Conservation (phyloP, 2,113 vertebrate genomes). For the Sebastes fasciatus region DNA sequence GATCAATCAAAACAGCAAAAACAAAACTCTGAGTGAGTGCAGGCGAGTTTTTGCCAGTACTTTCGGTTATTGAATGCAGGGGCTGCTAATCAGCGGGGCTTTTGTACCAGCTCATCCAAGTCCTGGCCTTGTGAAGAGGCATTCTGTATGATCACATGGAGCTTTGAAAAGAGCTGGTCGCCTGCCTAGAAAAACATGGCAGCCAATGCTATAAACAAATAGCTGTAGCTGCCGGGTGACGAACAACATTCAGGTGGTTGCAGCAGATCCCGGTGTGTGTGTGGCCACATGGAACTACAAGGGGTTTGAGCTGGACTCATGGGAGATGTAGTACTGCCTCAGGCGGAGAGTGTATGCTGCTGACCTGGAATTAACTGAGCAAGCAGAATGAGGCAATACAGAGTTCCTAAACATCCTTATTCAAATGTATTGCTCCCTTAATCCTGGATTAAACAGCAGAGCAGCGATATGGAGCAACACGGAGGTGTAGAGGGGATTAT, state of each 20-base stretch:
- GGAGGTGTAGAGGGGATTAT: slow-evolving; percentile 44
- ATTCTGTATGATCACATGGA: slow-evolving; percentile 38
- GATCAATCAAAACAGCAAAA: slow-evolving; percentile 25
- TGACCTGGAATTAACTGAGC: slow-evolving; percentile 52
- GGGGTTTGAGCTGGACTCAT: slow-evolving; percentile 27
- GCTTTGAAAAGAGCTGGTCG: slow-evolving; percentile 39
- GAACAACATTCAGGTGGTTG: slow-evolving; percentile 38
- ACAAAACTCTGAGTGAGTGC: slow-evolving; percentile 15
- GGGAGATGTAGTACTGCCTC: slow-evolving; percentile 38
- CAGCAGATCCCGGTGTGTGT: slow-evolving; percentile 19
- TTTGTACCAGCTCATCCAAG: slow-evolving; percentile 28
- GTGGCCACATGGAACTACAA: slow-evolving; percentile 24
- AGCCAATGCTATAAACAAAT: slow-evolving; percentile 38
- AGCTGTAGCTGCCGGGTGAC: slow-evolving; percentile 30
- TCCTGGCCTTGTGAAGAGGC: slow-evolving; percentile 7
- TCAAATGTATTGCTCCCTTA: slow-evolving; percentile 54
- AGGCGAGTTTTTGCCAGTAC: background rate
- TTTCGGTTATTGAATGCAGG: slow-evolving; percentile 28
- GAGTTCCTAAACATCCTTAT: slow-evolving; percentile 60
- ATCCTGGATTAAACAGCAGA: slow-evolving; percentile 62
- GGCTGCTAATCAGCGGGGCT: slow-evolving; percentile 36
- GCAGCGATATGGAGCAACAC: slow-evolving; percentile 39
- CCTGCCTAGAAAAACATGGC: slow-evolving; percentile 47
- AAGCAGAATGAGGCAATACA: slow-evolving; percentile 31
- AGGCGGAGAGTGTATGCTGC: slow-evolving; percentile 25